Base-by-base conservation (phyloP, 2,113 vertebrate species). In the Paramormyrops kingsleyae region DNA sequence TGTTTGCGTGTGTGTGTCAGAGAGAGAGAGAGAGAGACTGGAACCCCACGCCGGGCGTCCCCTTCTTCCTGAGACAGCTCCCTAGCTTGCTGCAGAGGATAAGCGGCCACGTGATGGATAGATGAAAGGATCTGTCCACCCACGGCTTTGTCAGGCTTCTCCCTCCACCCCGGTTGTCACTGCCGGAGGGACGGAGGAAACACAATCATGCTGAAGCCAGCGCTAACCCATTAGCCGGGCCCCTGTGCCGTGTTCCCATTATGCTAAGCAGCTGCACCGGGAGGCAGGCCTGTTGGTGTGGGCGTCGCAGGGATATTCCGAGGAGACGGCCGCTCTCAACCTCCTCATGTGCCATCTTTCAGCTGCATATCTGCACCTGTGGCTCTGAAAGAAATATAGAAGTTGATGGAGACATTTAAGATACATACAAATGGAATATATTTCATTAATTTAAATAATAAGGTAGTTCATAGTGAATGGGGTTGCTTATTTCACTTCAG, bases 181-280 rank as follows among this genome's bases (percentile, higher is more conserved):
- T 47, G 46, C n/a, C 9, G 21, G 83, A 31, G 62, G 62, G 62
- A 31, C 62, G 4, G 62, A 31, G 62, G 62, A 31, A 70, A 31
- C 62, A 5, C 62, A 70, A 31, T 31, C n/a, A 31, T 12, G 62
- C 42, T 84, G 24, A 4, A 47, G 83, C 83, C 46, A 46, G 17
- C 39, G 3, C 83, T 84, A 84, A 24, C 83, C 83, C 83, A 84
- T 84, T 84, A 84, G 83, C 83, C 3, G 1, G 62, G 83, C 53
- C 53, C 87, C 88, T 31, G 44, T 46, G 27, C 88, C 10, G 83
- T 27, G 42, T 44, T 46, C 62, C 87, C 83, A 90, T 92, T 89
- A 85, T 83, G 52, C n/a, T 92, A 49, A 89, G 0, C 83, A 46
- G 83, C 83, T 84, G 83, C 44, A 84, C 5, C 10, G 0, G 35